These are phyloP conservation scores for Leucoraja erinaceus DNA, from an alignment of 2,113 vertebrate species.

Conservation along the genomic window DNA sequence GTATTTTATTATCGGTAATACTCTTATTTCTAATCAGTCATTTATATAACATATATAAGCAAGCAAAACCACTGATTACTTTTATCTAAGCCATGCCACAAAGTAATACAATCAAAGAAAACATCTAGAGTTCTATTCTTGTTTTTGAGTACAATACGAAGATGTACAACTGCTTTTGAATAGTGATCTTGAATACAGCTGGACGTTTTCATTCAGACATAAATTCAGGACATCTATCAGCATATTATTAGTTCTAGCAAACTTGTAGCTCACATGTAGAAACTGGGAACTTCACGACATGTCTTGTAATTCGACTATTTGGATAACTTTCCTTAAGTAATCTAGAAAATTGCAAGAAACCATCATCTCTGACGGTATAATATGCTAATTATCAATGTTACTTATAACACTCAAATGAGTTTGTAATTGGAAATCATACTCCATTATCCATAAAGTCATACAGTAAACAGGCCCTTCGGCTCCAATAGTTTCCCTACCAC, in stretches of 20 bases:
- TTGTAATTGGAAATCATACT: background rate
- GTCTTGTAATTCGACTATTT: background rate
- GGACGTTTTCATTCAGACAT: background rate
- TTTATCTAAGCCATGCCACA: background rate
- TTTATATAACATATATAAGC: background rate
- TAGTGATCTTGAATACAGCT: background rate
- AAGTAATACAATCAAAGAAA: background rate
- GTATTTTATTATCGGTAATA: too few relatives aligned
- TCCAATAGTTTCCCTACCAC: too few relatives aligned
- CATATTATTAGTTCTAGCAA: too few relatives aligned
- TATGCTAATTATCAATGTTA: background rate
- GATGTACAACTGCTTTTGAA: background rate
- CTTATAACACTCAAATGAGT: background rate
- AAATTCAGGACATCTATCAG: background rate
- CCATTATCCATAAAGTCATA: background rate
- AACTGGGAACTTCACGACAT: background rate
- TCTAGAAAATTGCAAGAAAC: background rate
- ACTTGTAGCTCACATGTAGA: background rate
- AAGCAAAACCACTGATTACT: background rate
- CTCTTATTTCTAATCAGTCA: background rate
- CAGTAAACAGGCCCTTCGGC: background rate
- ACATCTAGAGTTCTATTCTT: background rate
- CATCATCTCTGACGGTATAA: background rate
- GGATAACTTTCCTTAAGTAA: background rate
- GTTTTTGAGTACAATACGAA: background rate